A percentile compares a stretch with the other conserved stretches of the same genome.
phyloP scores from a whole-genome alignment of 2,113 vertebrate genomes.

The Heterocephalus glaber region DNA sequence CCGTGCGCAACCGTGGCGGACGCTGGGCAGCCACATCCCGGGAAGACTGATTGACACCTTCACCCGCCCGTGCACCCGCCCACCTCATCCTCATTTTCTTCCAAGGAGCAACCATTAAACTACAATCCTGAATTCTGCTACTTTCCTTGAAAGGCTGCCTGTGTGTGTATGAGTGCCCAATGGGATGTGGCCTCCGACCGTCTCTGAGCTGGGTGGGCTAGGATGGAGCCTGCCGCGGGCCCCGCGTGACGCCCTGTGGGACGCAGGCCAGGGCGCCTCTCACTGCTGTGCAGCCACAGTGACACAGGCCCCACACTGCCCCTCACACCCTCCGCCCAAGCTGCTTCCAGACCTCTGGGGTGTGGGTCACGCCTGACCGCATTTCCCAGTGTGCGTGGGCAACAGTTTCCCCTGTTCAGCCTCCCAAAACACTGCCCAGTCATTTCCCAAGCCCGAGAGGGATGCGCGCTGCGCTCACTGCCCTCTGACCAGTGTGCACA shows the following conservation, averaged over 20 bases:
- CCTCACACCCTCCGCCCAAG: neutral
- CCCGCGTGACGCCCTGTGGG: no score
- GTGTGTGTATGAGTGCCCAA: neutral
- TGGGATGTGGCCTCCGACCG: neutral
- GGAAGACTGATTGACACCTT: neutral
- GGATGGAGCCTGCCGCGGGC: neutral
- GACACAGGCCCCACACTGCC: neutral
- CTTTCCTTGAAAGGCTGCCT: neutral
- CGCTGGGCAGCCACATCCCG: neutral
- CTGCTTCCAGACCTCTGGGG: neutral
- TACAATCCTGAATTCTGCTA: neutral
- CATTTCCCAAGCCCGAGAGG: neutral
- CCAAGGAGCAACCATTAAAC: neutral
- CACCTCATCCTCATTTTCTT: neutral
- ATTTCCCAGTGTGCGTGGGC: fast-evolving
- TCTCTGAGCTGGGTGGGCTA: neutral
- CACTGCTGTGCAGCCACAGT: neutral
- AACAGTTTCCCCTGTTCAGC: neutral
- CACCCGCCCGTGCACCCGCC: neutral
- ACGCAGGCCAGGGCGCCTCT: neutral
- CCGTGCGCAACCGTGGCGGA: no score
- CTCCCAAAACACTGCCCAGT: fast-evolving
- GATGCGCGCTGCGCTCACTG: neutral
- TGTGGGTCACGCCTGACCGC: fast-evolving
- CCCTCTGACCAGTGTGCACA: fast-evolving